phyloP scores from a whole-genome alignment of 92 coral and sea anemone genomes.

The Meandrina meandrites region DNA sequence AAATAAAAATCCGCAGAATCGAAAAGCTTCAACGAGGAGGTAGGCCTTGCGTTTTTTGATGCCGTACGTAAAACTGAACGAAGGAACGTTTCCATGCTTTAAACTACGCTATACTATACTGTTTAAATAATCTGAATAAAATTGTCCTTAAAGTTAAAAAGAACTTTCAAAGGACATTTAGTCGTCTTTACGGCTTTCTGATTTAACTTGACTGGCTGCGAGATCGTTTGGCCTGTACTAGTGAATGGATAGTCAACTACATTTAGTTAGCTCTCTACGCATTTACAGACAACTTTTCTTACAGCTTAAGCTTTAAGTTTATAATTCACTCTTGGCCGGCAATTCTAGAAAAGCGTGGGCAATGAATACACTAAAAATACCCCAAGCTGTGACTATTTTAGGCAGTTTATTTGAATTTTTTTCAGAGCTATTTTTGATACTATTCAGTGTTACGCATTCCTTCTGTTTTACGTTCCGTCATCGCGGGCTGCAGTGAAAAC shows the following conservation, averaged over 20 bases:
- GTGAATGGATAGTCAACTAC: neutral
- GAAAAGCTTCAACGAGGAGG: no score
- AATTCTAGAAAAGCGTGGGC: neutral
- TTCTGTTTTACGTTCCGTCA: neutral
- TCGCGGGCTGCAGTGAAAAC: neutral
- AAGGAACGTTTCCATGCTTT: no score
- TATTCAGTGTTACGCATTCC: neutral
- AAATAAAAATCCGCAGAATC: no score
- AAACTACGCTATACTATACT: no score
- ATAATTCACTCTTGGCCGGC: neutral
- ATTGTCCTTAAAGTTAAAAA: no score
- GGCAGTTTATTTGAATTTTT: neutral
- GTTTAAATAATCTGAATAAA: no score
- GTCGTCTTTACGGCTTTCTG: neutral
- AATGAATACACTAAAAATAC: neutral
- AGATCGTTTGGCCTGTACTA: neutral
- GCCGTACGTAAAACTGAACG: no score
- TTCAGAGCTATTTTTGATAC: neutral
- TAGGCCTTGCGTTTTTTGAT: no score
- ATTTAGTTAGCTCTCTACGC: neutral
- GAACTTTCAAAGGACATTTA: no score
- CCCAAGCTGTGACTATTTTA: neutral
- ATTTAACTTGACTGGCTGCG: neutral
- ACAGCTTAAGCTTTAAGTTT: neutral
- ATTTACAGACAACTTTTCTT: neutral